Evolutionary conservation across 2,113 vertebrate species (phyloP), one percentile per base, ranked within the genome.

Genomic region (Cheilinus undulatus): DNA sequence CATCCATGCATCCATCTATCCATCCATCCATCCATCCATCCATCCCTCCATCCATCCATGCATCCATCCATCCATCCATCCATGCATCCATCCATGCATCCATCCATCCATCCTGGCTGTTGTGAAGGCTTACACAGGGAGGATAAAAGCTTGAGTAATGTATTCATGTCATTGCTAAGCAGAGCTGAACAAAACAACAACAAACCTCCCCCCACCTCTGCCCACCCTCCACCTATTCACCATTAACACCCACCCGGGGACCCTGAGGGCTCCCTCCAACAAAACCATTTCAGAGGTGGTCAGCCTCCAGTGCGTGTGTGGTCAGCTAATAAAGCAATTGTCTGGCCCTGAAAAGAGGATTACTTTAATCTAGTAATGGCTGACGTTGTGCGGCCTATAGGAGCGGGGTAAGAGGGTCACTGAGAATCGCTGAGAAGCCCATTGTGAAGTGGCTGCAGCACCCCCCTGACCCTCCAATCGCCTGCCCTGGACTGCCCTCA

Each of bases 301-400:
- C 83, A 82, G 88, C 85, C 89, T 76, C 32, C 78, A 75, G 79
- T 86, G 86, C 91, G 91, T 91, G 91, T 91, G 91, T 91, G 93
- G 92, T 87, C 86, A 76, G 86, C 91, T 92, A 93, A 93, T 91
- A 89, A 91, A 86, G 80, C 87, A 90, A 91, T 87, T 89, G 92
- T 92, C 84, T 92, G 80, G 64, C 63, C 72, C 73, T 80, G 84
- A 81, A 93, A 93, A 92, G 92, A 90, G 91, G 91, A 93, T 94
- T 92, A 93, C 79, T 90, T 90, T 93, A 92, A 94, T 94, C 92
- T 93, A 88, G 88, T 77, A 88, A 93, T 88, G 88, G 88, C 81
- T 60, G 69, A 70, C 68, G 84, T 88, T 36, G 60, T 83, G 89
- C 64, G 8, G 64, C 83, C 84, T 58, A 70, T 81, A 63, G 69